Percentiles rank a stretch among this genome's conserved stretches.
These are phyloP conservation scores for Rhagophthalmus giganteus DNA, from an alignment of 2,888 invertebrate genomes.

Conservation along the genomic window DNA sequence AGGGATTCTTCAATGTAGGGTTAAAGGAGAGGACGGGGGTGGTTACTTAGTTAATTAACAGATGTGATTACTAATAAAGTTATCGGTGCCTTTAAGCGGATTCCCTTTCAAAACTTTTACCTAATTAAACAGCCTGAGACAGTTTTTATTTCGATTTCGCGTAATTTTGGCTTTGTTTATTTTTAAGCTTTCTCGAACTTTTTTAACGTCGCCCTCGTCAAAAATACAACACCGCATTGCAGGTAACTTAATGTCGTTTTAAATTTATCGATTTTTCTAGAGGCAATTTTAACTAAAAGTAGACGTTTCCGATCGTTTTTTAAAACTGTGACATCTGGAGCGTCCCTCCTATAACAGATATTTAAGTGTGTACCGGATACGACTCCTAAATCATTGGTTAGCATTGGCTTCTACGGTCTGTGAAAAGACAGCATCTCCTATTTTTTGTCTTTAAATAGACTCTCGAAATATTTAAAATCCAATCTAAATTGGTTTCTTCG, in stretches of 20 bases:
- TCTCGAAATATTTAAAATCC: slow-evolving; percentile 17
- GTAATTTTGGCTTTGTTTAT: not conserved
- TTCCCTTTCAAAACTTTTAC: slow-evolving; percentile 47
- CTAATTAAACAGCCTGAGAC: slow-evolving; percentile 43
- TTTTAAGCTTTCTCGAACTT: not conserved
- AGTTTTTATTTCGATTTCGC: slow-evolving; percentile 27
- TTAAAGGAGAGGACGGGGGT: slow-evolving; percentile 30
- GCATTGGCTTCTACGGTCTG: slow-evolving; percentile 27
- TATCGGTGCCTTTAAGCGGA: slow-evolving; percentile 50
- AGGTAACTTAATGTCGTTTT: not conserved
- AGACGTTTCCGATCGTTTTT: slow-evolving; percentile 26
- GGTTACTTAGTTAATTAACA: slow-evolving; percentile 51
- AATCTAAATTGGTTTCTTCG: slow-evolving; percentile 10
- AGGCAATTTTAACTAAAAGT: slow-evolving; percentile 7
- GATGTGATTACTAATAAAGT: slow-evolving; percentile 50
- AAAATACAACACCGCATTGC: not conserved
- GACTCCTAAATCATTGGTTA: slow-evolving; percentile 32
- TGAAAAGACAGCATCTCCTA: slow-evolving; percentile 26
- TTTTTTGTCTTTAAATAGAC: slow-evolving; percentile 19
- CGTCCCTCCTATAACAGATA: slow-evolving; percentile 27
- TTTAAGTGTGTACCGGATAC: slow-evolving; percentile 32
- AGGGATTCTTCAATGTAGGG: slow-evolving; percentile 27
- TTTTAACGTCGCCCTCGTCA: not conserved
- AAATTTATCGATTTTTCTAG: not conserved
- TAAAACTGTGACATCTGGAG: slow-evolving; percentile 28